Conservation (phyloP, 2,797 vertebrate genomes). For the Tolypeutes matacus region DNA sequence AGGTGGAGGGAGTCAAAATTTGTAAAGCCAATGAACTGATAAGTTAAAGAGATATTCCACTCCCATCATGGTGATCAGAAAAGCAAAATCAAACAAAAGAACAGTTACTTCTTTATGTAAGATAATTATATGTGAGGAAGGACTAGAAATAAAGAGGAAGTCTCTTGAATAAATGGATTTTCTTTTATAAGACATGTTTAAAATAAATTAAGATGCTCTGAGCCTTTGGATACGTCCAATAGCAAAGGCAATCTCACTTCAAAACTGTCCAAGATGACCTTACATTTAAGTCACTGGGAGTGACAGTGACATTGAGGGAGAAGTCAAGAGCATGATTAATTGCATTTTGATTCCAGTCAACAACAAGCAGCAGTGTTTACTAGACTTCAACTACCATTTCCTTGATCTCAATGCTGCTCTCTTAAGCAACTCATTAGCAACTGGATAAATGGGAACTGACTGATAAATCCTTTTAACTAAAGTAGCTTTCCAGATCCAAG, state of each 20-base stretch:
- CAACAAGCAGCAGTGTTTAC: constrained; percentile 65
- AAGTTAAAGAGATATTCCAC: neutral
- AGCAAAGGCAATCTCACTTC: constrained; percentile 69
- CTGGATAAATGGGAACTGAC: constrained; percentile 92
- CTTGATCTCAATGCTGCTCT: constrained; percentile 88
- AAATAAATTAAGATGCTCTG: constrained; percentile 29
- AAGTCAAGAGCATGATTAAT: constrained; percentile 78
- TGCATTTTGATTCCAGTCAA: constrained; percentile 78
- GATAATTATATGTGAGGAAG: neutral
- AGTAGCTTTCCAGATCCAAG: constrained; percentile 87
- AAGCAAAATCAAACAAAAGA: neutral
- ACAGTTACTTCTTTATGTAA: neutral
- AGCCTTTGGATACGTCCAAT: constrained; percentile 24
- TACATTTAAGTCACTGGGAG: constrained; percentile 72
- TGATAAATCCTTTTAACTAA: constrained; percentile 90
- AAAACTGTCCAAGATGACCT: constrained; percentile 68
- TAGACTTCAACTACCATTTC: constrained; percentile 86
- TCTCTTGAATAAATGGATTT: neutral
- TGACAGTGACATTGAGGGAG: constrained; percentile 63
- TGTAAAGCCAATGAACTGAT: neutral
- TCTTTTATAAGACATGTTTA: constrained; percentile 12
- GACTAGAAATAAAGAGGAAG: neutral
- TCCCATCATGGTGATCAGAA: neutral
- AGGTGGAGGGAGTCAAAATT: neutral
- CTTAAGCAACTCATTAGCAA: constrained; percentile 91